Base-by-base conservation (phyloP, 2,888 invertebrate genomes). In the Campoletis raptor region DNA sequence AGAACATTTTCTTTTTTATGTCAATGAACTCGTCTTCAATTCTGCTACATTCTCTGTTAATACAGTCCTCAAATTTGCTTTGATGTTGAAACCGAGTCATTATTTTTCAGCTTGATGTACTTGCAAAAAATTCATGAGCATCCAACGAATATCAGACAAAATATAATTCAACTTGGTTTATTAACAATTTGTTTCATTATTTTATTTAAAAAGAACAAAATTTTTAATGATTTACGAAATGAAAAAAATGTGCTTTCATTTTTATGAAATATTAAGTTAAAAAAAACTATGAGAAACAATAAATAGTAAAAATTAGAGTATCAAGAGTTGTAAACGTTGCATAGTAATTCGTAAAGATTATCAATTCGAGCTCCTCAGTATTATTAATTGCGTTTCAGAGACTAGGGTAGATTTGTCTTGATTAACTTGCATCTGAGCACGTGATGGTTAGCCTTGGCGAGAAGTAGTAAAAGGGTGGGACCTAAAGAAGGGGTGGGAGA, bases 381-480 rank as follows among this genome's bases (percentile, higher is more conserved):
- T 54, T 24, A 54, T 54, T 54, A 54, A n/a, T 73, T 21, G 73
- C 54, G 37, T 45, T 48, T 48, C n/a, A 73, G 54, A 54, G 54
- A 40, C 54, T 40, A 57, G 37, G 37, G 9, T 21, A 52, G 30
- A 36, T 52, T 73, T 73, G 54, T 37, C 54, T 54, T 73, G 73
- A 54, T 73, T 73, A 67, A 54, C 54, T 52, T 73, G 30, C 73
- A 54, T 73, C 54, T 18, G 37, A 36, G 73, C 73, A 54, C 73
- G 73, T 54, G 73, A 54, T 54, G 52, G n/a, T n/a, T 54, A n/a
- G n/a, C 52, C 52, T 54, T n/a, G 52, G 52, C 52, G 21, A 54
- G 21, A 54, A 54, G 52, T n/a, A 54, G 52, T 54, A n/a, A 30
- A 9, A 54, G 54, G 21, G 54, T 9, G 54, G 21, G 54, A 54